These are phyloP conservation scores for Spongilla lacustris DNA, from an alignment of 37 sponge, comb jelly and placozoan species.

Conservation along the genomic window DNA sequence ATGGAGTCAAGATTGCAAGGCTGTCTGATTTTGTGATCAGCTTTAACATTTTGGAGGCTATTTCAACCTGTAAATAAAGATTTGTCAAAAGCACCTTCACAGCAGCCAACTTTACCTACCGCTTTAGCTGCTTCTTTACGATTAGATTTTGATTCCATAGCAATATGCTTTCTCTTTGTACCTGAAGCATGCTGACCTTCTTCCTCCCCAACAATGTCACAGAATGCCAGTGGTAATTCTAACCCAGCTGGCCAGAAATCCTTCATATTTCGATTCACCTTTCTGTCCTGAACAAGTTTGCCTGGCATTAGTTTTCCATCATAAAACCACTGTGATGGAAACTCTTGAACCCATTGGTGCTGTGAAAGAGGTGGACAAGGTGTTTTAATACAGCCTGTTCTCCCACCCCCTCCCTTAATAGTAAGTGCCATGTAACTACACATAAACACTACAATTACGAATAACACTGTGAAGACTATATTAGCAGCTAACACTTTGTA, in stretches of 20 bases:
- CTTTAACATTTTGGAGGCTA: background rate
- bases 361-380: background rate
- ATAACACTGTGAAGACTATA: too few species aligned
- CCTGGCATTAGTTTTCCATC: background rate
- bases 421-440: too few species aligned
- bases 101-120: too few species aligned
- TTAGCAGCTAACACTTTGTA: too few species aligned
- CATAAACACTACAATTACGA: too few species aligned
- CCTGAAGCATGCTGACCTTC: background rate
- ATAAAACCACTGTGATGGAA: slow-evolving; percentile 40
- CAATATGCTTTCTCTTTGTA: too few species aligned
- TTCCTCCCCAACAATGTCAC: background rate
- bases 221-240: background rate
- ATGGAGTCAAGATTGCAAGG: slow-evolving; percentile 67
- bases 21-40: too few species aligned
- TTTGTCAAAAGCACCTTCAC: too few species aligned
- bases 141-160: too few species aligned
- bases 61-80: slow-evolving; percentile 37
- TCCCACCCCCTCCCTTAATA: too few species aligned
- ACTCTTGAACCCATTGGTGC: slow-evolving; percentile 17
- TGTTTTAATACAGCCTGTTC: too few species aligned
- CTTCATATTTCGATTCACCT: background rate
- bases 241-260: slow-evolving; percentile 12
- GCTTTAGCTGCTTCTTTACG: too few species aligned
- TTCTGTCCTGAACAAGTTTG: background rate